Base-by-base conservation (phyloP, 37 sponge, comb jelly and placozoan genomes). In the Halichondria panicea region DNA sequence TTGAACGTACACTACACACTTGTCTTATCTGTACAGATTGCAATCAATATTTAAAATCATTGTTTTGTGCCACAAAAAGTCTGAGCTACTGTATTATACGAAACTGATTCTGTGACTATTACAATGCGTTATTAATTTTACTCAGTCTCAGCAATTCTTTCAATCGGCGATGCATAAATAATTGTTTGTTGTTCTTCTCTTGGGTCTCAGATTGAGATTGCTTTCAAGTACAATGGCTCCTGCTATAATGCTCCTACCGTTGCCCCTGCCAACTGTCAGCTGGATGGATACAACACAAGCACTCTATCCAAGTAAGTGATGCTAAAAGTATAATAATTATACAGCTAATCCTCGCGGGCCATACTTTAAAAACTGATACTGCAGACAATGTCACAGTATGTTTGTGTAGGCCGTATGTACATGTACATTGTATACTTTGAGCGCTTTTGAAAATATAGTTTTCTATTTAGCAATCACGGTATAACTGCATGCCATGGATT, bases 191-290 rank as follows among this genome's bases (percentile, higher is more conserved):
- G 22, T 71, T 15, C 50, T 34, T 70, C 43, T 62, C 37, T 61
- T 4, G 2, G 31, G 11, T 35, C 31, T 19, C 48, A 76, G 77
- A 38, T 21, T 44, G 39, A 21, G 0, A 33, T 76, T 0, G 38
- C 43, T 9, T 3, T 76, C 32, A 0, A 1, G 43, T 78, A 78
- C 55, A 2, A 28, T 36, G 78, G 78, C 12, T 67, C 78, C 11
- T 78, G 78, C 68, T 78, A 78, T 43, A 54, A 4, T 21, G 38
- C 65, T 15, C 78, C 78, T 5, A 78, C 78, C 7, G 42, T 67
- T 8, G 37, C 78, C 18, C 78, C 78, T 4, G 36, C 22, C 37
- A 40, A 66, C 33, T 78, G 78, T 43, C 18, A 27, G 1, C 37
- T 78, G 45, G 32, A 46, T 53, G 43, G n/a, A 12, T 78, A 65